Conservation (phyloP, 2,797 vertebrate genomes). For the Epinephelus coioides region DNA sequence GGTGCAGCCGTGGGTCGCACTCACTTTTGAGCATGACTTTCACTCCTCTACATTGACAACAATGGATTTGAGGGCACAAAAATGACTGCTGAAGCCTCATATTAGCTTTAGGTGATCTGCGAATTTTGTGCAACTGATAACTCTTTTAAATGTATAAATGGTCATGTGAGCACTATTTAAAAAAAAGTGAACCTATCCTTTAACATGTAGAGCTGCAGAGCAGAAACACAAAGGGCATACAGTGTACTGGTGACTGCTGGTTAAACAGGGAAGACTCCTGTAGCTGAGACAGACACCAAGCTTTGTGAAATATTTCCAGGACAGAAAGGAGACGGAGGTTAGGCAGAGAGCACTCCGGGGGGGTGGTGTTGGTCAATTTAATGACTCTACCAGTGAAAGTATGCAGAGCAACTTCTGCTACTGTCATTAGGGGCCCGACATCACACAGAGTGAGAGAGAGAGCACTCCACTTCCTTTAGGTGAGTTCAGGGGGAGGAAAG, state of each 20-base stretch:
- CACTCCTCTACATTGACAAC: no score
- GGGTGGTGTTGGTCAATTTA: constrained; percentile 64
- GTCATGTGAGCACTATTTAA: not conserved
- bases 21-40: no score
- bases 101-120: not conserved
- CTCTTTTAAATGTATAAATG: not conserved
- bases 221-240: not conserved
- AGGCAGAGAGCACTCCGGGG: constrained; percentile 37
- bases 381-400: constrained; percentile 83
- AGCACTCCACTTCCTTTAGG: constrained; percentile 52
- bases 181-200: not conserved
- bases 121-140: not conserved
- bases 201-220: not conserved
- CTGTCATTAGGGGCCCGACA: constrained; percentile 83
- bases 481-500: not conserved
- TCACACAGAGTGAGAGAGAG: constrained; percentile 58
- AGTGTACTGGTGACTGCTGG: not conserved
- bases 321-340: constrained; percentile 60
- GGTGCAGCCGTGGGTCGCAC: no score
- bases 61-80: no score
- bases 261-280: constrained; percentile 24
- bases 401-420: constrained; percentile 83
- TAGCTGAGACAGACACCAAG: not conserved
- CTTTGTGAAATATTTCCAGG: constrained; percentile 36
- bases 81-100: not conserved